These are phyloP conservation scores for Tinea trinotella DNA, from an alignment of 2,888 invertebrate species.

Conservation along the genomic window DNA sequence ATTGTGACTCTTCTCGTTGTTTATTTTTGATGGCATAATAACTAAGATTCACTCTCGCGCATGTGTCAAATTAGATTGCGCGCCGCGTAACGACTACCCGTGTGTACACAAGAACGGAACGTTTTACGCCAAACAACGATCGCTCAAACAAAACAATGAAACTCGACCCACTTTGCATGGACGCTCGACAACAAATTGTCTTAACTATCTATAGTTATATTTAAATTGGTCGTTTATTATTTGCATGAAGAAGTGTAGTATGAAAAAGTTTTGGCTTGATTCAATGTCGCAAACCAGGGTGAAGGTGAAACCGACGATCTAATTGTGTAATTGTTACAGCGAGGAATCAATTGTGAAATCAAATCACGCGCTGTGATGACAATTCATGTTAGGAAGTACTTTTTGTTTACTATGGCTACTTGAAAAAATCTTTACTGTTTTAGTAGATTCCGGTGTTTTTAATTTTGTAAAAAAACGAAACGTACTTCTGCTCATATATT, in stretches of 20 bases:
- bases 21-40: slow-evolving; percentile 55
- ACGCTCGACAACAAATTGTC: slow-evolving; percentile 30
- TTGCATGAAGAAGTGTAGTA: slow-evolving; percentile 22
- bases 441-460: slow-evolving; percentile 3
- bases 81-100: slow-evolving; percentile 47
- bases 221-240: not conserved
- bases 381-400: slow-evolving; percentile 4
- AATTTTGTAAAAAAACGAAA: slow-evolving; percentile 1
- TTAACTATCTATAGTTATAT: not conserved
- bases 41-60: slow-evolving; percentile 31
- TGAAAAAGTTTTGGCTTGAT: slow-evolving; percentile 29
- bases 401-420: not conserved
- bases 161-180: slow-evolving; percentile 39
- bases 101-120: slow-evolving; percentile 38
- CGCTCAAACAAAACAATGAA: slow-evolving; percentile 44
- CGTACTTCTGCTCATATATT: no score
- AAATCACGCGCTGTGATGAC: slow-evolving; percentile 3
- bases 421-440: not conserved
- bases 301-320: slow-evolving; percentile 30
- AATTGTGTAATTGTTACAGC: slow-evolving; percentile 25
- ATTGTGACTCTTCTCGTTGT: slow-evolving; percentile 51
- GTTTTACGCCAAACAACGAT: slow-evolving; percentile 38
- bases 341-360: not conserved
- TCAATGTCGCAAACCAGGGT: slow-evolving; percentile 39
- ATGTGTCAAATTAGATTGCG: slow-evolving; percentile 49